Evolutionary conservation across 2,888 invertebrate species (phyloP), one percentile per base, ranked within the genome.

Genomic region (Fragum fragum): DNA sequence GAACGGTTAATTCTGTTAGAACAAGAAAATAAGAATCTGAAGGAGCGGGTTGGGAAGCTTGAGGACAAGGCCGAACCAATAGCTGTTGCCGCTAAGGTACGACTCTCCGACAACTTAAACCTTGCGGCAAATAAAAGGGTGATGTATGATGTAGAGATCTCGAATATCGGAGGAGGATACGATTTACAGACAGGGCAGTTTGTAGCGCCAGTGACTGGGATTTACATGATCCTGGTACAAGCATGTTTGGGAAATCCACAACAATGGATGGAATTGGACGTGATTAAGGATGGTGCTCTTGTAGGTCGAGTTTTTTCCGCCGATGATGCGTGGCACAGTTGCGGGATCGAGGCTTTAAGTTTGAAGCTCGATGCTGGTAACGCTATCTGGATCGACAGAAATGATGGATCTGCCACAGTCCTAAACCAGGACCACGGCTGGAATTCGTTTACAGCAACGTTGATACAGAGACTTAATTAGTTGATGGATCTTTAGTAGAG

Each of bases 291-390:
- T 36, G 77, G 71, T 1, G 32, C 53, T 7, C 29, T 72, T 3
- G 72, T 77, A 36, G 77, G 73, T 6, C 36, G 77, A 18, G 77
- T 77, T 7, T 77, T 72, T 26, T 66, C 77, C 1, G 77, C 63
- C 0, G 77, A 77, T 39, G 36, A 36, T 7, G 42, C 39, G 0
- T 77, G 72, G 21, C 72, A 77, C 26, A 66, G 14, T n/a, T 73
- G 72, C 39, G 77, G 77, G 16, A 72, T 66, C 7, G 57, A 55
- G 28, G 53, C 66, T 1, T 16, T 66, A 14, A 72, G 66, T 21
- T 9, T 72, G 21, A 39, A 42, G 11, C 29, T 77, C 21, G 14
- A 52, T 21, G 21, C 18, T 16, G 52, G 52, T 2, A 14, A 21
- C 21, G 16, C 3, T 2, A 14, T 52, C 5, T 52, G 52, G 52